phyloP scores from a whole-genome alignment of 2,888 invertebrate species.

The Sinohyriopsis cumingii region DNA sequence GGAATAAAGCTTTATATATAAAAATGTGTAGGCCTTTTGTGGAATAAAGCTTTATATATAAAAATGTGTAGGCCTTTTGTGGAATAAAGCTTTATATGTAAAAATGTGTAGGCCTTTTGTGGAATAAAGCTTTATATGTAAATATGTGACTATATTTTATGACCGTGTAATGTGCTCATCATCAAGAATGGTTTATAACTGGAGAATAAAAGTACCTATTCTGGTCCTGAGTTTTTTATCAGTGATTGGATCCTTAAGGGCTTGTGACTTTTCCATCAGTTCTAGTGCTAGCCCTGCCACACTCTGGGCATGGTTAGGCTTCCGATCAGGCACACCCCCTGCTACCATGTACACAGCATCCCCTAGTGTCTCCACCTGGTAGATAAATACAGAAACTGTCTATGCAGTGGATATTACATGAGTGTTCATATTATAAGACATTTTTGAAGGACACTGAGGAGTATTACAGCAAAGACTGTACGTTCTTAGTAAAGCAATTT shows the following conservation, averaged over 20 bases:
- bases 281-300: constrained; percentile 86
- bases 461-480: no score
- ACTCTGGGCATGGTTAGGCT: constrained; percentile 81
- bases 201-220: constrained; percentile 75
- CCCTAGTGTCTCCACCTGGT: constrained; percentile 93
- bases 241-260: constrained; percentile 77
- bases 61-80: no score
- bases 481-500: no score
- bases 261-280: constrained; percentile 81
- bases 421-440: not conserved
- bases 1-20: no score
- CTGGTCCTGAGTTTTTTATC: constrained; percentile 73
- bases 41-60: no score
- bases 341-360: constrained; percentile 90
- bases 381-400: not conserved
- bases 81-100: no score
- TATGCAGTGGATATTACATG: not conserved
- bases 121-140: no score
- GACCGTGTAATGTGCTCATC: no score
- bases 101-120: no score
- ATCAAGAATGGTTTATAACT: no score
- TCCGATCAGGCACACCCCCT: constrained; percentile 87
- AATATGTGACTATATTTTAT: no score
- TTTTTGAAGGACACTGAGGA: not conserved
- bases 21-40: no score